Evolutionary conservation across 1,140 invertebrate genomes (phyloP), one percentile per base, ranked within the genome.

Genomic region (Neoseiulus cucumeris): DNA sequence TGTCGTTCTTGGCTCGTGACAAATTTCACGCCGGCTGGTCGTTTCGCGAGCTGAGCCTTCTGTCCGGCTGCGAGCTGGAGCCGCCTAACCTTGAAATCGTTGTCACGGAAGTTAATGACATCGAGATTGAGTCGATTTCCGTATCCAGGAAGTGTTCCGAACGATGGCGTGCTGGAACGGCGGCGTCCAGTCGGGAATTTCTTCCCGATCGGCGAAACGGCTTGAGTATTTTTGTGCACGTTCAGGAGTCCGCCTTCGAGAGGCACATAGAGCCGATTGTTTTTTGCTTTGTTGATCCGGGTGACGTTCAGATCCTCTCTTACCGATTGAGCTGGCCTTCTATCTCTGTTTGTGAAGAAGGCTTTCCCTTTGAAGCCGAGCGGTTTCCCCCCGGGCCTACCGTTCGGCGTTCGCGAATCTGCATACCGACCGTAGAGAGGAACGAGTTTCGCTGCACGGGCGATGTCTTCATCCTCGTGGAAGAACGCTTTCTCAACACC

Each of bases 101-200:
- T 33, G 33, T 59, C 51, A 59, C 51, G 51, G 22, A 59, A 59
- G 51, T 59, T 59, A 25, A 59, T 59, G 25, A 59, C 51, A 25
- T 59, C 51, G 14, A 59, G 22, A 59, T 59, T 59, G 33, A 59
- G 22, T 59, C 51, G 51, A 33, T 59, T 59, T 12, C 51, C 51
- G 22, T 59, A 59, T 59, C 51, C 51, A 17, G 51, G 51, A 20
- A 59, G 22, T 14, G 17, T 14, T 9, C 51, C 51, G 33, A 59
- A 59, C 33, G 51, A 59, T 20, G 51, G 51, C 12, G 51, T 59
- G 22, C 25, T 59, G 25, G 14, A 29, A 20, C 51, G 51, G 25
- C 51, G 14, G 17, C 25, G 25, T 17, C 14, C 22, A 9, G 14
- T 2, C 6, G 45, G 14, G 14, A 6, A 1, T 25, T 33, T 25